Evolutionary conservation across 1,140 invertebrate species (phyloP).

Genomic region (Myzus persicae): DNA sequence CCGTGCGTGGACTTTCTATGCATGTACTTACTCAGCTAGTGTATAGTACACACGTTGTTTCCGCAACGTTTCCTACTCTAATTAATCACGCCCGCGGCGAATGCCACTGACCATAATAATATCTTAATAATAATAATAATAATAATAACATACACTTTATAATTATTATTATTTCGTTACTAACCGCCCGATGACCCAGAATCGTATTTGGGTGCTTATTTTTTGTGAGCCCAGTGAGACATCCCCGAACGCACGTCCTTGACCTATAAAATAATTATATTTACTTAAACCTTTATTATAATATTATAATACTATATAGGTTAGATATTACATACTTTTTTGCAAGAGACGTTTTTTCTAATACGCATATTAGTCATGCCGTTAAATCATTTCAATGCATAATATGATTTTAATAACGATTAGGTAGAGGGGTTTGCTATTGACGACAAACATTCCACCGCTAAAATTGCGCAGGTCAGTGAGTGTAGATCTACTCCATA

Average conservation of each 20-base stretch:
- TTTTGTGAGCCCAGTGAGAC: not conserved
- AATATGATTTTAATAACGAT: not conserved
- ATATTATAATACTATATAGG: too few species aligned
- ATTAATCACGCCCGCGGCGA: not conserved
- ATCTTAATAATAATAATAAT: not conserved
- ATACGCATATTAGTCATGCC: not conserved
- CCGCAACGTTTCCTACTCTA: slow-evolving; percentile 10
- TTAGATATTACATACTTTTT: not conserved
- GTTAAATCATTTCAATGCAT: not conserved
- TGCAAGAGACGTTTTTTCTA: not conserved
- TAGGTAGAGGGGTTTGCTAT: not conserved
- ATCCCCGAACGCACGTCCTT: not conserved
- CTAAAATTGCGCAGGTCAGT: not conserved
- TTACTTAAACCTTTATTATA: not conserved
- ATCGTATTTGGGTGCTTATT: not conserved
- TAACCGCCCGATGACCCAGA: not conserved
- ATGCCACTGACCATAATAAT: not conserved
- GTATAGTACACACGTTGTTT: not conserved
- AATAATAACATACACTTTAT: not conserved
- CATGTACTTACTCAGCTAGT: too few species aligned
- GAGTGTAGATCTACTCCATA: too few species aligned
- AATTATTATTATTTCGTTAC: not conserved
- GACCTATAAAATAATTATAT: not conserved
- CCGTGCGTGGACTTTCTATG: slow-evolving; percentile 5
- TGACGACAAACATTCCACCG: not conserved